Evolutionary conservation across 2,888 invertebrate species (phyloP), one percentile per base, ranked within the genome.

Genomic region (Macaria notata): DNA sequence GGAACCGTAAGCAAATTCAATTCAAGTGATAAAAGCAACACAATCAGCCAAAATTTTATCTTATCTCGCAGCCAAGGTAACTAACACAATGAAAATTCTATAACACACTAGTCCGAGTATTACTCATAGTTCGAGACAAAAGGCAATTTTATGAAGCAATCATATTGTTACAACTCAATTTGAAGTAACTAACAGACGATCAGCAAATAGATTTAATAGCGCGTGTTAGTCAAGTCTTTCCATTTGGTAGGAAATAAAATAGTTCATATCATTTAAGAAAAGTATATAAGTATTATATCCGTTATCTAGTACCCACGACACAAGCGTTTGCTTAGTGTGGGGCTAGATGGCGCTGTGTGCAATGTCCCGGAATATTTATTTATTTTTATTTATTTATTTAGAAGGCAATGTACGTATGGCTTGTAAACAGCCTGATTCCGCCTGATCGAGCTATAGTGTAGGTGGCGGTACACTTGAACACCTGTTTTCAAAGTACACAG

Each of bases 41-140:
- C 64, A 72, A 75, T 72, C 71, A 70, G 65, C 64, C 57, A 70
- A 62, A 65, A 59, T 63, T 69, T 75, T 81, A 83, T 86, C 84
- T 85, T 84, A 85, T 86, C 87, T 72, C 44, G 38, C 70, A 61
- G 50, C 53, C 68, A 81, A 81, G 80, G 76, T 72, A 79, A 56
- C 60, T 64, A 65, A 78, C 71, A 83, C 84, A 85, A 83, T 81
- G 76, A 76, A 77, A 78, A 79, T 71, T 78, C 69, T 75, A 70
- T 61, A 61, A 68, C 59, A 70, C 68, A 75, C 66, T 59, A 72
- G 71, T 75, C 59, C 62, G 69, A 57, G 66, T 65, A 76, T 75
- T 76, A 72, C 66, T 73, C 71, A 75, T 58, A 68, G 59, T 65
- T n/a, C n/a, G 56, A 62, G 58, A 63, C 60, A 60, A 63, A 60